These are phyloP conservation scores for Boloria selene DNA, from an alignment of 2,888 invertebrate genomes.

Conservation along the genomic window DNA sequence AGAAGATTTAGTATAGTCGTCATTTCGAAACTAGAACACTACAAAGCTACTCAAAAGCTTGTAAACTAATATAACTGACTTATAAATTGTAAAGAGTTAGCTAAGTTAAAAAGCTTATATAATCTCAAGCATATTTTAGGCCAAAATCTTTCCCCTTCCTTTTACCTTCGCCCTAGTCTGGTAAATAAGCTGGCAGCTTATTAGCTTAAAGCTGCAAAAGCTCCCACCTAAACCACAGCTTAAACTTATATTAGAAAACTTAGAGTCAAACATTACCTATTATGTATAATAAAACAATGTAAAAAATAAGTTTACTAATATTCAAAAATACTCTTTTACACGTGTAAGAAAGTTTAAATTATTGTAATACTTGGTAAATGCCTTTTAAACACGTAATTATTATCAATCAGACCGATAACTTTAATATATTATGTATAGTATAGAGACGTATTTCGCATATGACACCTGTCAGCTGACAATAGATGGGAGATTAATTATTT, in stretches of 20 bases:
- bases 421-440: slow-evolving; percentile 15
- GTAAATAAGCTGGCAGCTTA: no score
- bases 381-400: slow-evolving; percentile 2
- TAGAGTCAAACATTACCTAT: no score
- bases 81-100: slow-evolving; percentile 8
- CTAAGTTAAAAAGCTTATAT: not conserved
- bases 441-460: slow-evolving; percentile 30
- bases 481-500: slow-evolving; percentile 34
- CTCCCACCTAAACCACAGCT: no score
- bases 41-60: slow-evolving; percentile 34
- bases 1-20: slow-evolving; percentile 24
- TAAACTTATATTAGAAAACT: no score
- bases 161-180: no score
- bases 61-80: slow-evolving; percentile 33
- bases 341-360: not conserved
- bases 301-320: no score
- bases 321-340: no score
- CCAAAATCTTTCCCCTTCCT: no score
- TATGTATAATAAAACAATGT: no score
- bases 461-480: slow-evolving; percentile 29
- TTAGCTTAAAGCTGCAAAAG: no score
- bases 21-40: slow-evolving; percentile 32
- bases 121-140: no score
- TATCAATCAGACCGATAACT: slow-evolving; percentile 3
- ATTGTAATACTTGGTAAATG: slow-evolving; percentile 11